Conservation (phyloP, 2,888 invertebrate species). For the Pardosa pseudoannulata region DNA sequence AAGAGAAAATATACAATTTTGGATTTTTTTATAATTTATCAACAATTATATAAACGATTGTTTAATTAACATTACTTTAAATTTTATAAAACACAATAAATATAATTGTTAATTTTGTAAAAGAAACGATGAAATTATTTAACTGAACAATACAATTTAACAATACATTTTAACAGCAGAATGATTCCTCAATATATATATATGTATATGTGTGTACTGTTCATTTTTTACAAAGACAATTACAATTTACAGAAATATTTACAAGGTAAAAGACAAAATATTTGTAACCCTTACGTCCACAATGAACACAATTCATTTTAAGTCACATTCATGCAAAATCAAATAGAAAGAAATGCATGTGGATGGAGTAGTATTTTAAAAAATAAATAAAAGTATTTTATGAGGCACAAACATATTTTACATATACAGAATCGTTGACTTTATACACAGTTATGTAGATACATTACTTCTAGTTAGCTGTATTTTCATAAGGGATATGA, state of each 20-base stretch:
- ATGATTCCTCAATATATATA: neutral
- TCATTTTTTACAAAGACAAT: neutral
- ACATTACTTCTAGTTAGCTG: slow-evolving; percentile 46
- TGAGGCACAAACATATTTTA: slow-evolving; percentile 61
- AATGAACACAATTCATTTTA: slow-evolving; percentile 17
- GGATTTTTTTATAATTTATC: no score
- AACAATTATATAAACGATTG: no score
- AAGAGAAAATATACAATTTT: no score
- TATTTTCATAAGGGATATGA: slow-evolving; percentile 60
- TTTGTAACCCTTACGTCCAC: slow-evolving; percentile 18
- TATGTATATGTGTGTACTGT: no score
- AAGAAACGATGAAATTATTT: no score
- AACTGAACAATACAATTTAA: no score
- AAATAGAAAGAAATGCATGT: slow-evolving; percentile 21
- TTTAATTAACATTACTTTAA: no score
- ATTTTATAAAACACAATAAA: no score
- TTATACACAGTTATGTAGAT: slow-evolving; percentile 20
- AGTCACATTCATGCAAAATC: slow-evolving; percentile 13
- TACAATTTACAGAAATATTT: slow-evolving; percentile 52
- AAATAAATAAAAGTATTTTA: slow-evolving; percentile 57
- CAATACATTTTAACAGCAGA: no score
- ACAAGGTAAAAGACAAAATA: slow-evolving; percentile 44
- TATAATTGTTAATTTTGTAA: no score
- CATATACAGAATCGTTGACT: slow-evolving; percentile 24
- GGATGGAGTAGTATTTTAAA: slow-evolving; percentile 53